phyloP scores from a whole-genome alignment of 2,797 vertebrate genomes.

The Ceryle rudis region DNA sequence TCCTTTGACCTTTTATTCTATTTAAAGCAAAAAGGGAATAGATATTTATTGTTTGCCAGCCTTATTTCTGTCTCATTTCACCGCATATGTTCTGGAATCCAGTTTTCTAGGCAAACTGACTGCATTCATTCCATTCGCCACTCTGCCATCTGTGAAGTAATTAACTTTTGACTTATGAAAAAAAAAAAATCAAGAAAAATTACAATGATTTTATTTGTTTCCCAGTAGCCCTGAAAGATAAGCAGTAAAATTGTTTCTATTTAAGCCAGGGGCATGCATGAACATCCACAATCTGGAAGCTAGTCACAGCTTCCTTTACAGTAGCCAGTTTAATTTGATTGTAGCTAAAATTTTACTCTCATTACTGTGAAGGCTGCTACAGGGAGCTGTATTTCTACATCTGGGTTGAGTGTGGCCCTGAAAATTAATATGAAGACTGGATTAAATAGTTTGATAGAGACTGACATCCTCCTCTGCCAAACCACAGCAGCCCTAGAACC shows the following conservation, averaged over 20 bases:
- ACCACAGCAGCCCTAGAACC: background rate
- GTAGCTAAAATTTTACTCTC: background rate
- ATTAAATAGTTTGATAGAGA: background rate
- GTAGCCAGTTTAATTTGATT: background rate
- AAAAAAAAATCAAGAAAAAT: slow-evolving; percentile 54
- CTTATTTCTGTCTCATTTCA: slow-evolving; percentile 70
- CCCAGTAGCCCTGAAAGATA: slow-evolving; percentile 8
- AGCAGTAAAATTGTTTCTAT: slow-evolving; percentile 8
- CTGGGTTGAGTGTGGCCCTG: background rate
- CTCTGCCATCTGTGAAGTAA: slow-evolving; percentile 71
- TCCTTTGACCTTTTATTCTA: slow-evolving; percentile 58
- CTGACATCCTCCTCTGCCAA: background rate
- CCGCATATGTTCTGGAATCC: slow-evolving; percentile 61
- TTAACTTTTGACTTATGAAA: slow-evolving; percentile 67
- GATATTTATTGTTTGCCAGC: slow-evolving; percentile 61
- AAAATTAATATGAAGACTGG: background rate
- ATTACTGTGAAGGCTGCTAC: background rate
- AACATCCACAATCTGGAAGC: slow-evolving; percentile 5
- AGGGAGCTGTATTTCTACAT: background rate
- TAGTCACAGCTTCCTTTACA: background rate
- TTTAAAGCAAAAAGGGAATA: slow-evolving; percentile 53
- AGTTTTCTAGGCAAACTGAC: slow-evolving; percentile 61
- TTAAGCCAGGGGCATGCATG: background rate
- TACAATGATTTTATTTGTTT: slow-evolving; percentile 49
- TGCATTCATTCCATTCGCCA: slow-evolving; percentile 26